Evolutionary conservation across 2,888 invertebrate genomes (phyloP), one percentile per base, ranked within the genome.

Genomic region (Drosophila siamana): DNA sequence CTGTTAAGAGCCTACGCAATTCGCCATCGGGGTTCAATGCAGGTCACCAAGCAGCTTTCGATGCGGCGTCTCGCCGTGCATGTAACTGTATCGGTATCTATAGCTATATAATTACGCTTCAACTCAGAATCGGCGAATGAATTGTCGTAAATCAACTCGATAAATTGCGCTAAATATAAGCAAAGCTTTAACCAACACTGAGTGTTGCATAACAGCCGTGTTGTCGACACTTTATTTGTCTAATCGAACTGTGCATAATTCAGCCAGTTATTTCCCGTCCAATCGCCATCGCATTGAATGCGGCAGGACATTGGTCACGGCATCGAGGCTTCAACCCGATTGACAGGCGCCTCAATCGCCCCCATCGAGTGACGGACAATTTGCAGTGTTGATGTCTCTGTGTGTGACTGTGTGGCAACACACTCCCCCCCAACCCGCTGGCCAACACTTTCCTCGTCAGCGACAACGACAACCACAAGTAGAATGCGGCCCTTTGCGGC

Each of bases 11-110:
- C 47, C 72, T 76, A 74, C 74, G 74, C 74, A 74, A 74, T 74
- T 59, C 61, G 66, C 71, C 76, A 62, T 70, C 75, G 43, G 77
- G 72, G 72, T 76, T 74, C 74, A 74, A 74, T 74, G 57, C 72
- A 62, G 74, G 48, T 74, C 74, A n/a, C n/a, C n/a, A n/a, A n/a
- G n/a, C n/a, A n/a, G n/a, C n/a, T n/a, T n/a, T n/a, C n/a, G n/a
- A n/a, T n/a, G n/a, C n/a, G n/a, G n/a, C n/a, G n/a, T n/a, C n/a
- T n/a, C n/a, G n/a, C n/a, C n/a, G n/a, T n/a, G 2, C 9, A 11
- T 1, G 11, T 33, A 33, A 33, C 5, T n/a, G 0, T 33, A 33
- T 11, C 11, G 2, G 4, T 11, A 30, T 11, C 30, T n/a, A 5
- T n/a, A n/a, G n/a, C 4, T n/a, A n/a, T 33, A 26, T 24, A n/a